These are phyloP conservation scores for Vollenhovia emeryi DNA, from an alignment of 1,140 invertebrate species.

Conservation along the genomic window DNA sequence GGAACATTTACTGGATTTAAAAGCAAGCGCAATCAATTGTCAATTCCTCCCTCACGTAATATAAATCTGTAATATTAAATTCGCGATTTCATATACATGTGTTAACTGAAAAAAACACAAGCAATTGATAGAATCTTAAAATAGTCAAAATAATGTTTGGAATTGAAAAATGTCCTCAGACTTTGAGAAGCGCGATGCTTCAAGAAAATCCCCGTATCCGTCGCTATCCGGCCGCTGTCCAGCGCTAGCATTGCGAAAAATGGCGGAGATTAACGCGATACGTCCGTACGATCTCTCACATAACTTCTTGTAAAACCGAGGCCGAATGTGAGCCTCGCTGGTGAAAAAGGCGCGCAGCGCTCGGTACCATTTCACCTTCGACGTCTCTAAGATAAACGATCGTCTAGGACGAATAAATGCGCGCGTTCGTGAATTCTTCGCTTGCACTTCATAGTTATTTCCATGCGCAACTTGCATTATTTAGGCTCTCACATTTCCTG, in stretches of 20 bases:
- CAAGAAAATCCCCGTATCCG: slow-evolving; percentile 48
- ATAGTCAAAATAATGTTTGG: background rate
- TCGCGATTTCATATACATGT: background rate
- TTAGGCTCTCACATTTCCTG: background rate
- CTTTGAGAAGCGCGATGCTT: slow-evolving; percentile 18
- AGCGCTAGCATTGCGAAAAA: slow-evolving; percentile 60
- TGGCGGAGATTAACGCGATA: slow-evolving; percentile 67
- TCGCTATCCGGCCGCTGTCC: slow-evolving; percentile 22
- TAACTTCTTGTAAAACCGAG: slow-evolving; percentile 69
- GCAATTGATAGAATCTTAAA: background rate
- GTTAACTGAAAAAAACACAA: background rate
- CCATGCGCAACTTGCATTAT: background rate
- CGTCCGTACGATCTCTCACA: slow-evolving; percentile 64
- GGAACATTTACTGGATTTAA: background rate
- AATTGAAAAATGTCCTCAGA: background rate
- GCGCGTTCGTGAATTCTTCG: slow-evolving; percentile 47
- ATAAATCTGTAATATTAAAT: background rate
- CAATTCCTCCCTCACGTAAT: background rate
- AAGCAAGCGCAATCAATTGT: background rate
- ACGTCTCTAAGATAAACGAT: slow-evolving; percentile 60
- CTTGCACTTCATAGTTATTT: slow-evolving; percentile 55
- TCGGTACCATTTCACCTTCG: slow-evolving; percentile 50
- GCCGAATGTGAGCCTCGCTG: slow-evolving; percentile 2
- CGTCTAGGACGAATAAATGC: slow-evolving; percentile 48
- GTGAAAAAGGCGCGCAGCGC: slow-evolving; percentile 54